These are phyloP conservation scores for Frankliniella fusca DNA, from an alignment of 2,888 invertebrate species.

Conservation along the genomic window DNA sequence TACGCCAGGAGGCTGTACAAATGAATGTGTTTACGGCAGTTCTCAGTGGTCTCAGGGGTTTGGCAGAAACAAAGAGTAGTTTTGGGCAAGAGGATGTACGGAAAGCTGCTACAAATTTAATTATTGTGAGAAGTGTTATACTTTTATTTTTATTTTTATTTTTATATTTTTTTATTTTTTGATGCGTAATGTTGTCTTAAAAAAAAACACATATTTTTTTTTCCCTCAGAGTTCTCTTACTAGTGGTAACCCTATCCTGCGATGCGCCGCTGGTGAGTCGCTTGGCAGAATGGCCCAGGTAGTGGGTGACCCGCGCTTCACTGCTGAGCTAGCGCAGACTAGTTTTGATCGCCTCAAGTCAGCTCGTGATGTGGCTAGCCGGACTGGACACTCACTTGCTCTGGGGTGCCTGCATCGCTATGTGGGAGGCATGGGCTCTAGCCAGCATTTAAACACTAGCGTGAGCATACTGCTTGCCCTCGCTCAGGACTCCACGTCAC, in stretches of 20 bases:
- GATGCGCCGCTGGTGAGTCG: conserved; percentile 93
- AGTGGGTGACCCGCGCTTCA: conserved; percentile 78
- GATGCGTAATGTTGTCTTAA: background rate
- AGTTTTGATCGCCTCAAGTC: conserved; percentile 84
- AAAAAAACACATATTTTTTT: conserved; percentile 28
- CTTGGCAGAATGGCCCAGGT: conserved; percentile 90
- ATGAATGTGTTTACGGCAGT: conserved; percentile 95
- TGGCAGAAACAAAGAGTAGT: conserved; percentile 80
- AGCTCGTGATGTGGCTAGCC: conserved; percentile 78
- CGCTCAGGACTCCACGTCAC: conserved; percentile 88
- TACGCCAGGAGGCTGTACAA: conserved; percentile 90
- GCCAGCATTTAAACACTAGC: conserved; percentile 89
- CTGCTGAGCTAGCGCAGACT: conserved; percentile 82
- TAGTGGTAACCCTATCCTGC: conserved; percentile 69
- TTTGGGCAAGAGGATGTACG: conserved; percentile 88
- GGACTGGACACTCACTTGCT: conserved; percentile 85
- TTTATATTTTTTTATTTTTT: conserved; percentile 27
- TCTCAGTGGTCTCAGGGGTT: conserved; percentile 78
- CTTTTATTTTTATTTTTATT: conserved; percentile 25
- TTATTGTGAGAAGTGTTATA: conserved; percentile 57
- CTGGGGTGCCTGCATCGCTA: conserved; percentile 95
- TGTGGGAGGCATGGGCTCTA: conserved; percentile 92
- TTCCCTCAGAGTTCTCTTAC: conserved; percentile 65
- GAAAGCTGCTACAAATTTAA: conserved; percentile 73
- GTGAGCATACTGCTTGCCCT: conserved; percentile 90